These are phyloP conservation scores for Lucilia cuprina DNA, from an alignment of 1,140 invertebrate genomes.

Conservation along the genomic window DNA sequence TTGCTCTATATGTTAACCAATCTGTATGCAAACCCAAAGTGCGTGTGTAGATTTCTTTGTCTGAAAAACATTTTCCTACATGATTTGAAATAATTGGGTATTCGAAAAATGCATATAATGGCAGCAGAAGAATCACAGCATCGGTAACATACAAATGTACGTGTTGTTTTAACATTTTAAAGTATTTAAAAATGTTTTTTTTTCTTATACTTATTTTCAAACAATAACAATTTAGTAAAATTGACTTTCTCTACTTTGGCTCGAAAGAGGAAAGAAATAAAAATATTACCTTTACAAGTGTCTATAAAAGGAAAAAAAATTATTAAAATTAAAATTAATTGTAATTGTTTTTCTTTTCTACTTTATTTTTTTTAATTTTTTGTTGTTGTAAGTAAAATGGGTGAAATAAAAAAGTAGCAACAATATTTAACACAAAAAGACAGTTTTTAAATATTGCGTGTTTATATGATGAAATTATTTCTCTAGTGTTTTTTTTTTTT, in stretches of 20 bases:
- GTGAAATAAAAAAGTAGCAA: not conserved
- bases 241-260: not conserved
- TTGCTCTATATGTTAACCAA: no score
- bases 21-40: not conserved
- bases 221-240: not conserved
- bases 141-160: not conserved
- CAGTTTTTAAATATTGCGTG: not conserved
- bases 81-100: not conserved
- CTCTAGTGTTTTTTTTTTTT: not conserved
- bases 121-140: not conserved
- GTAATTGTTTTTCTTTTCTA: slow-evolving; percentile 8
- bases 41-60: not conserved
- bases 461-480: slow-evolving; percentile 7
- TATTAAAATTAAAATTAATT: slow-evolving; percentile 2
- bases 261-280: not conserved
- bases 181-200: not conserved
- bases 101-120: not conserved
- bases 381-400: not conserved
- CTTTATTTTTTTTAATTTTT: not conserved
- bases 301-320: not conserved
- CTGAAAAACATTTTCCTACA: not conserved
- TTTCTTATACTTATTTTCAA: no score
- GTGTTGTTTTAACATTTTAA: not conserved
- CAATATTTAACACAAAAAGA: not conserved
- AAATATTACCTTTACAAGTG: not conserved